Evolutionary conservation across 2,113 vertebrate species (phyloP).

Genomic region (Okapia johnstoni): DNA sequence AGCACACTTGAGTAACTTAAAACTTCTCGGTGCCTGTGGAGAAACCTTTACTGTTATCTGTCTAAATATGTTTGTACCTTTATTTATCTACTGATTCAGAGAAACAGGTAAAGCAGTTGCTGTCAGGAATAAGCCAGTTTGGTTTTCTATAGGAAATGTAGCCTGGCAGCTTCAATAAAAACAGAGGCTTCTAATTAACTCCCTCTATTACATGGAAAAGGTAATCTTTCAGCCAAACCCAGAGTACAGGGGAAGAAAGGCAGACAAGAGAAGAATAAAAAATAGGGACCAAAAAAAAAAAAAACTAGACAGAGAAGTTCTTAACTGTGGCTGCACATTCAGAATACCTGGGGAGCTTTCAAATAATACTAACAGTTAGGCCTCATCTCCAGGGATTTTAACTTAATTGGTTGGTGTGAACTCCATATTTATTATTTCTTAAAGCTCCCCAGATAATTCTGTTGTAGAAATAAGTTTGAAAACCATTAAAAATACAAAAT

Average conservation of each 20-base stretch:
- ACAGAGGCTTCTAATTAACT: constrained; percentile 58
- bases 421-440: not conserved
- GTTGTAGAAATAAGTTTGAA: not conserved
- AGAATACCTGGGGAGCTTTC: not conserved
- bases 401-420: not conserved
- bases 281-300: not conserved
- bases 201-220: not conserved
- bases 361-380: not conserved
- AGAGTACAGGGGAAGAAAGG: not conserved
- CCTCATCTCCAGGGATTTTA: not conserved
- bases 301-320: not conserved
- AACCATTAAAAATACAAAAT: not conserved
- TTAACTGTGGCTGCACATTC: not conserved
- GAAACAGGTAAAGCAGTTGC: constrained; percentile 8
- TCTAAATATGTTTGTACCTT: not conserved
- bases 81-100: constrained; percentile 53
- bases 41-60: not conserved
- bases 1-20: constrained; percentile 10
- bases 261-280: constrained; percentile 39
- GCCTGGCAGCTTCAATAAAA: constrained; percentile 54
- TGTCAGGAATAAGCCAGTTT: constrained; percentile 29
- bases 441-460: not conserved
- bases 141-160: constrained; percentile 42
- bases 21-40: not conserved
- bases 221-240: constrained; percentile 33